Conservation (phyloP, 2,113 vertebrate genomes). For the Grammomys dolichurus region DNA sequence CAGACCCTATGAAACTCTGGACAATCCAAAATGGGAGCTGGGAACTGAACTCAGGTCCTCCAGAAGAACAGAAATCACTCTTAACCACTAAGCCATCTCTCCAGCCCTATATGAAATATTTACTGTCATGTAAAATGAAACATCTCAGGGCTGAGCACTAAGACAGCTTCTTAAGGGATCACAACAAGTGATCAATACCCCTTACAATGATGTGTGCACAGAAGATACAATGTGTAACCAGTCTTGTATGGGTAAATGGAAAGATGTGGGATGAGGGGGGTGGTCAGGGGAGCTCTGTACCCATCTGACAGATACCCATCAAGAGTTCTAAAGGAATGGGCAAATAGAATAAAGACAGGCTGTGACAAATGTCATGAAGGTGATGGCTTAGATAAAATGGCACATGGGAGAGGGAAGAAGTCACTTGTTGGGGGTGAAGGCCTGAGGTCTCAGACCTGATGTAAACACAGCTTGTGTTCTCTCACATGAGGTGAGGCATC, state of each 20-base stretch:
- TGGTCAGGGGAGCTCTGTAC: neutral
- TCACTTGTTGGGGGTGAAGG: neutral
- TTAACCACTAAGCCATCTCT: neutral
- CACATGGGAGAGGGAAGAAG: neutral
- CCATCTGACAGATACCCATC: neutral
- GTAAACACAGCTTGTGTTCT: neutral
- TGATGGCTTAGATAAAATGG: neutral
- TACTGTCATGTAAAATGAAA: neutral
- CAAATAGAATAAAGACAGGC: neutral
- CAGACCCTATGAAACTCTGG: neutral
- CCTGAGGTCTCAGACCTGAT: neutral
- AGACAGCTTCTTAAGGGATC: neutral
- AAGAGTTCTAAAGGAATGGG: neutral
- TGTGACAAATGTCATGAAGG: neutral
- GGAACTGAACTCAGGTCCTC: neutral
- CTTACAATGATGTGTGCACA: neutral
- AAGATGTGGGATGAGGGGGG: neutral
- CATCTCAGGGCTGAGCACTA: neutral
- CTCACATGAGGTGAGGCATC: accelerated
- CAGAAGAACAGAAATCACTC: neutral
- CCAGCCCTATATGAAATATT: neutral
- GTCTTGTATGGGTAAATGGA: neutral
- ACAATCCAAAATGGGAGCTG: neutral
- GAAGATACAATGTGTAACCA: neutral
- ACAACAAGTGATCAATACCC: neutral